A percentile compares a stretch with the other conserved stretches of the same genome.
phyloP scores from a whole-genome alignment of 2,888 invertebrate genomes.

The Euzophera pinguis region DNA sequence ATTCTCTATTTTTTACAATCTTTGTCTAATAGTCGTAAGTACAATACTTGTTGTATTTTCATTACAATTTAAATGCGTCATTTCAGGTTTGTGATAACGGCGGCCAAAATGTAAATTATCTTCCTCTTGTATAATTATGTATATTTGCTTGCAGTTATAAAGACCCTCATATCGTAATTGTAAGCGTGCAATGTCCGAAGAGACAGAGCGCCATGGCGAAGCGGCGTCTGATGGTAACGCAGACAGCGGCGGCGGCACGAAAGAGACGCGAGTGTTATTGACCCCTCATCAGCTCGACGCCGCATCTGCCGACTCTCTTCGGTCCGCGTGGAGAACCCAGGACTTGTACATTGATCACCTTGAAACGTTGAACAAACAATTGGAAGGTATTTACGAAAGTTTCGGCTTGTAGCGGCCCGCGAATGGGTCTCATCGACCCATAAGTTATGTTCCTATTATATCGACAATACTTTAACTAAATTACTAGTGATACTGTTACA shows the following conservation, averaged over 20 bases:
- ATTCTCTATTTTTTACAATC: conserved; percentile 16
- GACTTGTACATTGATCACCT: conserved; percentile 87
- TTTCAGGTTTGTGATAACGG: conserved; percentile 59
- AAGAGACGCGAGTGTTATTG: conserved; percentile 79
- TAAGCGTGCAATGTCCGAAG: conserved; percentile 78
- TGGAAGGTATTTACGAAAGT: conserved; percentile 87
- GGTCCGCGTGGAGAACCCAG: conserved; percentile 86
- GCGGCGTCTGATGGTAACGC: conserved; percentile 60
- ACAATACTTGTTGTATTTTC: neutral
- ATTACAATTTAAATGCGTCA: conserved; percentile 15
- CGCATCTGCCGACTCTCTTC: conserved; percentile 82
- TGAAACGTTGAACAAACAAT: conserved; percentile 86
- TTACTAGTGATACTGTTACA: conserved; percentile 66
- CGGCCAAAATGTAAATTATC: conserved; percentile 50
- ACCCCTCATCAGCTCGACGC: conserved; percentile 83
- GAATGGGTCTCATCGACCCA: conserved; percentile 55
- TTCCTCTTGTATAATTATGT: conserved; percentile 44
- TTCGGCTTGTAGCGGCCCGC: conserved; percentile 71
- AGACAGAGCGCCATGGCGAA: conserved; percentile 71
- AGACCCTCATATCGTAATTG: conserved; percentile 57
- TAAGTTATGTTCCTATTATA: conserved; percentile 64
- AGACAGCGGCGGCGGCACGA: conserved; percentile 73
- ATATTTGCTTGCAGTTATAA: conserved; percentile 72
- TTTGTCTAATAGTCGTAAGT: conserved; percentile 20
- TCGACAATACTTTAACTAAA: conserved; percentile 80